phyloP scores from a whole-genome alignment of 2,888 invertebrate species.

The Rhimphoctona megacephalus region DNA sequence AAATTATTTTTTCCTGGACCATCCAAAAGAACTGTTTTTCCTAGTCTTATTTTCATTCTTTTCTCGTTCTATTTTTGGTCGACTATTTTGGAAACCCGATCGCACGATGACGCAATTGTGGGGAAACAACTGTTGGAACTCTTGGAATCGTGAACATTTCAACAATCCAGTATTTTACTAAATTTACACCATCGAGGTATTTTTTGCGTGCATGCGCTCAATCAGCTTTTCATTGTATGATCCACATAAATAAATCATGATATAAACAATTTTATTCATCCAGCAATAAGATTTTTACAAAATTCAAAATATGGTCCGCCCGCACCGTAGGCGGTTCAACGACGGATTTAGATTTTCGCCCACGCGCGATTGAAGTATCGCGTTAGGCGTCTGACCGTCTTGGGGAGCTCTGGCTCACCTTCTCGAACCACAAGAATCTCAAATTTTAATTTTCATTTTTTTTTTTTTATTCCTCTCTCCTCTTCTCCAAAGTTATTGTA shows the following conservation, averaged over 20 bases:
- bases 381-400: conserved; percentile 57
- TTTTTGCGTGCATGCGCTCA: conserved; percentile 61
- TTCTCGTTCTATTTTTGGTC: conserved; percentile 63
- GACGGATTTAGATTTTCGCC: conserved; percentile 72
- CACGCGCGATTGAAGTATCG: conserved; percentile 69
- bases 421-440: conserved; percentile 53
- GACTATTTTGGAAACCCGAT: conserved; percentile 62
- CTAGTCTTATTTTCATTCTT: conserved; percentile 39
- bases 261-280: neutral
- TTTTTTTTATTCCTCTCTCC: conserved; percentile 16
- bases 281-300: neutral
- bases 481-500: conserved; percentile 50
- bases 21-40: conserved; percentile 6
- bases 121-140: conserved; percentile 45
- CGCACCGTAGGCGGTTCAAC: conserved; percentile 42
- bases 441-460: conserved; percentile 51
- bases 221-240: conserved; percentile 15
- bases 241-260: neutral
- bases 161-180: conserved; percentile 48
- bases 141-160: conserved; percentile 47
- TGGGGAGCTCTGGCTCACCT: conserved; percentile 56
- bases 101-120: conserved; percentile 57
- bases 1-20: neutral
- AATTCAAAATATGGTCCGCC: conserved; percentile 46
- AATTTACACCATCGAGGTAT: conserved; percentile 39